Percentiles rank a stretch among this genome's conserved stretches.
These are phyloP conservation scores for Poeciliopsis infans DNA, from an alignment of 2,797 vertebrate species.

Conservation along the genomic window DNA sequence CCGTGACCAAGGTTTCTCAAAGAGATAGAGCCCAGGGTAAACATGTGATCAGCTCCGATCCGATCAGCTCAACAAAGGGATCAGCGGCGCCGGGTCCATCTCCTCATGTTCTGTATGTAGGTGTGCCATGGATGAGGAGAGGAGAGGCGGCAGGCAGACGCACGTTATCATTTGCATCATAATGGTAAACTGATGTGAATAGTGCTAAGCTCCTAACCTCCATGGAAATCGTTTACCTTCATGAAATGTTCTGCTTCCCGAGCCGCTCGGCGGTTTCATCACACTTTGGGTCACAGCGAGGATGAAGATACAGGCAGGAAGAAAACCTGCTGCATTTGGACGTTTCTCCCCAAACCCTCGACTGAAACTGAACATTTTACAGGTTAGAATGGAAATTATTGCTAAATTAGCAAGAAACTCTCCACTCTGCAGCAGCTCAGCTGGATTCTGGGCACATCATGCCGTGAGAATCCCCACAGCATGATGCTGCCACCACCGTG, in stretches of 20 bases:
- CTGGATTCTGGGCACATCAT: background rate
- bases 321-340: conserved; percentile 27
- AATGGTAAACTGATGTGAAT: conserved; percentile 76
- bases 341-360: background rate
- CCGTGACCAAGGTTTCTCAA: conserved; percentile 80
- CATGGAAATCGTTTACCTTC: conserved; percentile 75
- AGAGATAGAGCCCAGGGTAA: conserved; percentile 77
- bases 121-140: conserved; percentile 61
- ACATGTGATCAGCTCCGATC: conserved; percentile 79
- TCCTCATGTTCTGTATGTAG: conserved; percentile 50
- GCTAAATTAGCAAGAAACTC: background rate
- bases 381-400: background rate
- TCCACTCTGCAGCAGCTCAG: background rate
- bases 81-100: conserved; percentile 68
- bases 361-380: background rate
- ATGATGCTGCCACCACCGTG: background rate
- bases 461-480: background rate
- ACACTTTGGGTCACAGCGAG: conserved; percentile 52
- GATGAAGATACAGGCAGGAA: conserved; percentile 45
- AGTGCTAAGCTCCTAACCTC: conserved; percentile 72
- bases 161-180: conserved; percentile 82
- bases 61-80: conserved; percentile 78
- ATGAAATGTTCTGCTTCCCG: conserved; percentile 66
- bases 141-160: conserved; percentile 51
- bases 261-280: conserved; percentile 74